phyloP scores from a whole-genome alignment of 1,140 invertebrate genomes.

The Penaeus indicus region DNA sequence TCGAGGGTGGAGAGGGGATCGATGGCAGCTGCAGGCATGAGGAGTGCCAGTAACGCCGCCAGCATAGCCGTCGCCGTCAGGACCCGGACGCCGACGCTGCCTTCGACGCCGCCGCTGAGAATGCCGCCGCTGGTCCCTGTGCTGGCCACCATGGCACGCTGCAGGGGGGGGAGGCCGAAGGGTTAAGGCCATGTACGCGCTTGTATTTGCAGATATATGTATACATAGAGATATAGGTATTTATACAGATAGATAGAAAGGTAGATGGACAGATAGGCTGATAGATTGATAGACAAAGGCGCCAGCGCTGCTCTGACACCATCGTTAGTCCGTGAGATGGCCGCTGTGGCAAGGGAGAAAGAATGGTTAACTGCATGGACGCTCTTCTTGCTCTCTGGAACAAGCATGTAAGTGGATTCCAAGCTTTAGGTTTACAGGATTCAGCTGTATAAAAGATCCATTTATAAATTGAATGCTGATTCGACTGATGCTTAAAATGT shows the following conservation, averaged over 20 bases:
- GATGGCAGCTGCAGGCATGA: slow-evolving; percentile 47
- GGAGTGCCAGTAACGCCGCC: slow-evolving; percentile 19
- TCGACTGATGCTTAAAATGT: too few species aligned
- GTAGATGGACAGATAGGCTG: too few species aligned
- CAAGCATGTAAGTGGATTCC: too few species aligned
- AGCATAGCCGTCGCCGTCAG: slow-evolving; percentile 33
- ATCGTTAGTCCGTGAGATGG: too few species aligned
- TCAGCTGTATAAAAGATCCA: too few species aligned
- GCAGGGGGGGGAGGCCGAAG: background rate
- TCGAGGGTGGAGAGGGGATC: slow-evolving; percentile 68
- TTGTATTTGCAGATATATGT: background rate
- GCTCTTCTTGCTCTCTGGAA: too few species aligned
- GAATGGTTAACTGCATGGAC: too few species aligned
- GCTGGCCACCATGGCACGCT: slow-evolving; percentile 38
- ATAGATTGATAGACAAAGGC: too few species aligned
- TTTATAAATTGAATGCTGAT: too few species aligned
- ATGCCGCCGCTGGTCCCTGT: slow-evolving; percentile 9
- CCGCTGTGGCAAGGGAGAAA: too few species aligned
- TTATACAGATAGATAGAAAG: background rate
- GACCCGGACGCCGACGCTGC: background rate
- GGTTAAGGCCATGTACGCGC: background rate
- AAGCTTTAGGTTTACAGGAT: too few species aligned
- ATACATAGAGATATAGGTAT: background rate
- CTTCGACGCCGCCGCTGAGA: background rate
- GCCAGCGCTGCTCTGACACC: too few species aligned